Evolutionary conservation across 2,888 invertebrate genomes (phyloP).

Genomic region (Arrhopalites spinosus): DNA sequence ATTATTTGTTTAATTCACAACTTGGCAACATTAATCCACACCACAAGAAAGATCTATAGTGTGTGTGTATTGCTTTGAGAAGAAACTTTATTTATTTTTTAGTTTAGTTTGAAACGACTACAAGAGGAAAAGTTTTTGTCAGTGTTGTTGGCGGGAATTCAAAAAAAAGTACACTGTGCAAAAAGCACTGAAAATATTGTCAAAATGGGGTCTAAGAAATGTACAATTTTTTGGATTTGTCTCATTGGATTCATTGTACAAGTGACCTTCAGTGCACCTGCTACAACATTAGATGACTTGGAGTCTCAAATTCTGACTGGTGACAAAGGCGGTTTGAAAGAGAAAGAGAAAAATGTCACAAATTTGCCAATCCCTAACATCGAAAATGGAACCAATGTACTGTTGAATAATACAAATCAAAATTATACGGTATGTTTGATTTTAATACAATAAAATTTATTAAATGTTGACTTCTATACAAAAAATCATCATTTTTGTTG

Average conservation of each 20-base stretch:
- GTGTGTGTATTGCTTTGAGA: too few species aligned
- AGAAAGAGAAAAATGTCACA: too few species aligned
- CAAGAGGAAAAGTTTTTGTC: too few species aligned
- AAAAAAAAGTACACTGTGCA: background rate
- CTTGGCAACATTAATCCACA: background rate
- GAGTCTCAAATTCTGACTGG: constrained; percentile 45
- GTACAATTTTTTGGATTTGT: background rate
- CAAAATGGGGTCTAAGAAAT: background rate
- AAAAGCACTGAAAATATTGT: background rate
- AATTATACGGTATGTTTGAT: constrained; percentile 26
- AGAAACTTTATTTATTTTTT: too few species aligned
- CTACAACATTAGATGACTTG: constrained; percentile 38
- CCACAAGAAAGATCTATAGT: too few species aligned
- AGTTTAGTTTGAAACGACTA: too few species aligned
- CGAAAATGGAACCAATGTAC: background rate
- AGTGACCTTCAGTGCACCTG: background rate
- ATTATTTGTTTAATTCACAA: too few species aligned
- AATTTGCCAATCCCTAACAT: background rate
- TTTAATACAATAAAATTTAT: constrained; percentile 8
- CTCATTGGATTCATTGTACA: background rate
- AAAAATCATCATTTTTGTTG: background rate
- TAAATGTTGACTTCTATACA: background rate
- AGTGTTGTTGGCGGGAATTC: background rate
- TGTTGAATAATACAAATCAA: constrained; percentile 15
- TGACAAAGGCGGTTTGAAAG: too few species aligned